phyloP scores from a whole-genome alignment of 1,140 invertebrate genomes.

The Campoletis sonorensis region DNA sequence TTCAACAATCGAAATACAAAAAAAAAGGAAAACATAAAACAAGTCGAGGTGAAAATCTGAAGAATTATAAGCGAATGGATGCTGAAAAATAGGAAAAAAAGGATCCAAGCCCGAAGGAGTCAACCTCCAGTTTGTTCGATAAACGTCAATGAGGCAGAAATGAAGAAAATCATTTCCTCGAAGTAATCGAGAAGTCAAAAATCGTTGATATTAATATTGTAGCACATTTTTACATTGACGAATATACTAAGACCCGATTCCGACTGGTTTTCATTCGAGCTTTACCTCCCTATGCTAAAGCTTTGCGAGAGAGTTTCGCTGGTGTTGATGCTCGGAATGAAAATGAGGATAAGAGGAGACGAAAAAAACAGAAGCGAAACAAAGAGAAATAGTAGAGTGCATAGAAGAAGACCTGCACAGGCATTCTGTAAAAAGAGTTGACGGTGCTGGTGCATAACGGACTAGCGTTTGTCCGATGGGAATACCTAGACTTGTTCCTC shows the following conservation, averaged over 20 bases:
- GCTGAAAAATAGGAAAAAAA: not conserved
- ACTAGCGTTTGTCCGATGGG: constrained; percentile 36
- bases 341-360: not conserved
- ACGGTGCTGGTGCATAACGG: constrained; percentile 12
- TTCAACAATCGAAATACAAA: not conserved
- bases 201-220: too few relatives aligned
- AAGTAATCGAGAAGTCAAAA: not conserved
- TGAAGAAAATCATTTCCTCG: not conserved
- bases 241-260: not conserved
- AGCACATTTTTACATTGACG: not conserved
- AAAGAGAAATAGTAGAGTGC: not conserved
- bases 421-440: not conserved
- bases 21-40: not conserved
- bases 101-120: not conserved
- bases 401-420: not conserved
- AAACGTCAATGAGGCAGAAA: not conserved
- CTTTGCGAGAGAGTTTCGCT: not conserved
- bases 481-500: constrained; percentile 33
- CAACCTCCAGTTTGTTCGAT: constrained; percentile 6
- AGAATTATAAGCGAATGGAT: constrained; percentile 1
- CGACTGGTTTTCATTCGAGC: constrained; percentile 24
- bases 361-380: constrained; percentile 21
- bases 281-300: constrained; percentile 27
- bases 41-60: constrained; percentile 8
- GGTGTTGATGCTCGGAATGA: not conserved